Evolutionary conservation across 2,797 vertebrate species (phyloP), one percentile per base, ranked within the genome.

Genomic region (Phataginus tetradactyla): DNA sequence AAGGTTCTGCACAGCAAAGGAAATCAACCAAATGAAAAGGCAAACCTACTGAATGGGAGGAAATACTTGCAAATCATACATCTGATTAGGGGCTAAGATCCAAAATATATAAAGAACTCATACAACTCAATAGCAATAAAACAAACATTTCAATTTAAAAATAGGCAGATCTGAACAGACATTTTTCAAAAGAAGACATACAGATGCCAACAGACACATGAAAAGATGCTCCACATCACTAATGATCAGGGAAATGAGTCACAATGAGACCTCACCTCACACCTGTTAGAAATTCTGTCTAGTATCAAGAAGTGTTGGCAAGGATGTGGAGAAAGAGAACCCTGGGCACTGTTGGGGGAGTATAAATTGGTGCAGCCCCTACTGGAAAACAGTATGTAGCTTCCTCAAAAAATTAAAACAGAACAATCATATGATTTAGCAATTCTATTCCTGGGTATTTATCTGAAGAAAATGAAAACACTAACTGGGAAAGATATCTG

Each of bases 271-370:
- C 3, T 5, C 75, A 34, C 18, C 64, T 29, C 32, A 13, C 57
- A 9, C 66, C 29, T 4, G 29, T 23, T 2, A 32, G 66, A 15
- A 21, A 45, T 45, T 45, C 45, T 0, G 75, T 29, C 66, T 15
- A 0, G 7, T 10, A 13, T 8, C 23, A 10, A 18, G 32, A 29
- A 13, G 13, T 6, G 17, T 3, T 12, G 45, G 21, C 0, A 3
- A 64, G 34, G 55, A 4, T 7, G 57, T 4, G 59, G 49, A 20
- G 66, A 23, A 29, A 34, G 57, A 4, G 6, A 5, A 3, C n/a
- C 20, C 57, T 63, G 5, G 1, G 45, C 45, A 4, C 75, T 29
- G 17, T 0, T 18, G 77, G 3, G 45, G 29, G 85, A 55, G 2
- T 4, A 13, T n/a, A 20, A 6, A 9, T 4, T 23, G 57, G 66